phyloP scores from a whole-genome alignment of 2,888 invertebrate genomes.

The Carabus problematicus region DNA sequence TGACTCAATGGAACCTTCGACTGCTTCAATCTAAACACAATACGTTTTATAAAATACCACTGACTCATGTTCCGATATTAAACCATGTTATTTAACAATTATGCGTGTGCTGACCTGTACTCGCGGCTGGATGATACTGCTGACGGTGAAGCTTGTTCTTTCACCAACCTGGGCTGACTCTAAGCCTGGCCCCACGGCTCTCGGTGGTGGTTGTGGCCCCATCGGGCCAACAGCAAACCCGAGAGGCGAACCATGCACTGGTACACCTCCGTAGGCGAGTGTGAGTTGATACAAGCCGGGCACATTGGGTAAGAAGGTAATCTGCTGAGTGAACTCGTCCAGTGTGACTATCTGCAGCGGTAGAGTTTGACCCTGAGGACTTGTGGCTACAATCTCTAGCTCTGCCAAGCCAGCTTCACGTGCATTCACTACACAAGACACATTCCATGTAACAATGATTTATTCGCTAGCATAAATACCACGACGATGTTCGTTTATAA shows the following conservation, averaged over 20 bases:
- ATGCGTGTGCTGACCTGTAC: conserved; percentile 73
- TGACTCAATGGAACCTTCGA: conserved; percentile 67
- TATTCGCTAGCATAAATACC: neutral
- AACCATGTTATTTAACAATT: too few relatives aligned
- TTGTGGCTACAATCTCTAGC: conserved; percentile 85
- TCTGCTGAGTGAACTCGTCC: conserved; percentile 73
- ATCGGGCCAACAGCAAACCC: conserved; percentile 69
- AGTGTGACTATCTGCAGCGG: conserved; percentile 78
- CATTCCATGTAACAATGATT: neutral
- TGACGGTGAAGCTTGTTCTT: conserved; percentile 74
- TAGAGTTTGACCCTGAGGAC: conserved; percentile 83
- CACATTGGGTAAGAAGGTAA: conserved; percentile 85
- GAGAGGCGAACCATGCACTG: conserved; percentile 64
- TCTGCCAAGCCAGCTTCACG: conserved; percentile 86
- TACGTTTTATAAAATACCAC: neutral
- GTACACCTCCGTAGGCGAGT: conserved; percentile 73
- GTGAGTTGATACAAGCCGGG: conserved; percentile 77
- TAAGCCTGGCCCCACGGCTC: conserved; percentile 73
- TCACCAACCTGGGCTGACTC: conserved; percentile 75
- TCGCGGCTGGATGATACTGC: conserved; percentile 67
- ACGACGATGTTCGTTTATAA: neutral
- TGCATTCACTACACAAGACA: conserved; percentile 72
- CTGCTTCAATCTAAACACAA: conserved; percentile 54
- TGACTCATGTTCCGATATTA: too few relatives aligned
- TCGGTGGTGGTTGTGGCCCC: conserved; percentile 64